Evolutionary conservation across 2,797 vertebrate species (phyloP), one percentile per base, ranked within the genome.

Genomic region (Brachyalestes nurse): DNA sequence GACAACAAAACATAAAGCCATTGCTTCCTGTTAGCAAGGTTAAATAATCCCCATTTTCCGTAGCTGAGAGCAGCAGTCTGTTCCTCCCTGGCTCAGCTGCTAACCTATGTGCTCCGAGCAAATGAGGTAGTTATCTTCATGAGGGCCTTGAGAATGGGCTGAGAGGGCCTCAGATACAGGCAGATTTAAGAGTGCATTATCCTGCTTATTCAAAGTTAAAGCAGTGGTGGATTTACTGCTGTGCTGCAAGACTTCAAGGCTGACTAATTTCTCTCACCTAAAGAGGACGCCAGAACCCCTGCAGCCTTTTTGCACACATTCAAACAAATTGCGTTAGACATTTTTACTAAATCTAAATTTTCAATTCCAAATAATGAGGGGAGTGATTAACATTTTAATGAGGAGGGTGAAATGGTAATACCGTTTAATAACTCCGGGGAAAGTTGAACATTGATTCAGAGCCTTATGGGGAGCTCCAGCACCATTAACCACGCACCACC

Each of bases 371-470:
- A 91, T 90, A 92, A 87, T 61, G 61, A 92, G 87, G 47, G 72
- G 86, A 17, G 76, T 85, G 87, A 92, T 93, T 90, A 88, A 84
- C 84, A 90, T 89, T 87, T 84, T 91, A 90, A 92, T 88, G 86
- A 87, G 78, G 82, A 83, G 84, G 85, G 83, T 75, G 86, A 77
- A 28, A 87, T 88, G 83, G 84, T 88, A 88, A 90, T 90, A 85
- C 88, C 79, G 84, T 87, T 87, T 80, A 87, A 75, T 79, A 78
- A 85, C 80, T 85, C 80, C 49, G 23, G 75, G 82, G 84, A 85
- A 78, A 61, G 64, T 34, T 82, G 75, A 85, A 80, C 84, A 87
- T 83, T 84, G 82, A 87, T 85, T 81, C 78, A 82, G 74, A 74
- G 78, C 55, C 82, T 60, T 58, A 66, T 28, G 19, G 49, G 76